phyloP scores from a whole-genome alignment of 2,888 invertebrate genomes.

The Sabatieria punctata region DNA sequence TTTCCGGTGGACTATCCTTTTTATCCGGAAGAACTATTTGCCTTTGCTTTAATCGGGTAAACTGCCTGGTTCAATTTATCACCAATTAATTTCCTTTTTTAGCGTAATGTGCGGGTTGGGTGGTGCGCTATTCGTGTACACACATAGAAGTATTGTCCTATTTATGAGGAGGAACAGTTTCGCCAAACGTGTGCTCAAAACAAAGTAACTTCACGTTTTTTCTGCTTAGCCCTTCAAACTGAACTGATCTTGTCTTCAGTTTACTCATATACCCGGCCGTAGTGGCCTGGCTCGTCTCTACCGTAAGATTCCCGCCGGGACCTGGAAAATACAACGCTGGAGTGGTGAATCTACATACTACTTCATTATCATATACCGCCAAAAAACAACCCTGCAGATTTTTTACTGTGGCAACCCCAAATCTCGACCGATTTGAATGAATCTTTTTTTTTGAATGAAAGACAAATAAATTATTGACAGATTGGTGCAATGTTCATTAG shows the following conservation, averaged over 20 bases:
- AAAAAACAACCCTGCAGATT: no score
- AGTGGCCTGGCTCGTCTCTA: conserved; percentile 64
- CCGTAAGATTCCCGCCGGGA: conserved; percentile 75
- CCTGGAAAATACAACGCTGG: conserved; percentile 59
- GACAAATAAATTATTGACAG: no score
- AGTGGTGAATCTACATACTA: conserved; percentile 31
- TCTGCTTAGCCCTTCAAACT: no score
- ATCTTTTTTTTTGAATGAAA: no score
- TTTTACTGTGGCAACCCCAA: no score
- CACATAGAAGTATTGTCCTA: conserved; percentile 75
- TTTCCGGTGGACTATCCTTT: conserved; percentile 88
- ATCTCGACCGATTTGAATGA: no score
- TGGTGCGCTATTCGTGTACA: conserved; percentile 76
- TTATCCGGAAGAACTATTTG: conserved; percentile 84
- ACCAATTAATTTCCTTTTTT: conserved; percentile 15
- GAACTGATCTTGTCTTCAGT: conserved; percentile 40
- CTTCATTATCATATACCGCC: no score
- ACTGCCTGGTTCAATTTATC: no score
- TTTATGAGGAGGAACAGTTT: conserved; percentile 53
- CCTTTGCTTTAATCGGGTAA: conserved; percentile 80
- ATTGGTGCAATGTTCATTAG: no score
- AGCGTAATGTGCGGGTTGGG: conserved; percentile 70
- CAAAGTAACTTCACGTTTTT: background rate
- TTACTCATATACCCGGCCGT: conserved; percentile 88
- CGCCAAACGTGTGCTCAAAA: background rate